Conservation (phyloP, 2,888 invertebrate species). For the Apodemia duryi region DNA sequence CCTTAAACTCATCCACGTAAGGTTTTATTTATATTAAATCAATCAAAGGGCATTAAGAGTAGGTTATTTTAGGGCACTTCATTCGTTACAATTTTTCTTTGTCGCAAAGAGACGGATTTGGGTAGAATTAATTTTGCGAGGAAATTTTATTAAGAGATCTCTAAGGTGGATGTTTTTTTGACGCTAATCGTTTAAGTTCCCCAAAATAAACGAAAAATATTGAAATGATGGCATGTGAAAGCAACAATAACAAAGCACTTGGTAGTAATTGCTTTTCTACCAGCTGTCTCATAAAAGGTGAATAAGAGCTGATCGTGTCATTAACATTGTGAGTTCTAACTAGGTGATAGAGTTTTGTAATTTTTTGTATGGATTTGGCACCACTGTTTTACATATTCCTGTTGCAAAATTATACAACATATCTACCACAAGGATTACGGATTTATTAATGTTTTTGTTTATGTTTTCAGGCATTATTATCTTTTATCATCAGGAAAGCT, state of each 20-base stretch:
- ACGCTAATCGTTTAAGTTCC: slow-evolving; percentile 36
- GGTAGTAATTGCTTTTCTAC: no score
- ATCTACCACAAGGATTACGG: no score
- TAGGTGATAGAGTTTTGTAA: no score
- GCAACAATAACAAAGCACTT: background rate
- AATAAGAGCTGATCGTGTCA: no score
- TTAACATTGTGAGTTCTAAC: no score
- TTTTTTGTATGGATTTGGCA: no score
- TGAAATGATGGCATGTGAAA: background rate
- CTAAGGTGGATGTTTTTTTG: slow-evolving; percentile 41
- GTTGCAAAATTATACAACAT: no score
- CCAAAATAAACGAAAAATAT: slow-evolving; percentile 22
- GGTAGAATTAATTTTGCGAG: slow-evolving; percentile 63
- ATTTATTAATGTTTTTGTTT: no score
- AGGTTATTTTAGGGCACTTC: slow-evolving; percentile 58
- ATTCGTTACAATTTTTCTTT: slow-evolving; percentile 75
- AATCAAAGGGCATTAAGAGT: slow-evolving; percentile 44
- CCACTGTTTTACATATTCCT: no score
- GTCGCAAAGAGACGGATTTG: slow-evolving; percentile 70
- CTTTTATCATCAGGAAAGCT: no score
- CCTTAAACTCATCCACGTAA: slow-evolving; percentile 1
- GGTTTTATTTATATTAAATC: slow-evolving; percentile 17
- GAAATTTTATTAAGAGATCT: slow-evolving; percentile 56
- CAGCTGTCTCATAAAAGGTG: no score
- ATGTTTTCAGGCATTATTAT: no score